phyloP scores from a whole-genome alignment of 2,888 invertebrate species.

The Chaitophorus viminalis region DNA sequence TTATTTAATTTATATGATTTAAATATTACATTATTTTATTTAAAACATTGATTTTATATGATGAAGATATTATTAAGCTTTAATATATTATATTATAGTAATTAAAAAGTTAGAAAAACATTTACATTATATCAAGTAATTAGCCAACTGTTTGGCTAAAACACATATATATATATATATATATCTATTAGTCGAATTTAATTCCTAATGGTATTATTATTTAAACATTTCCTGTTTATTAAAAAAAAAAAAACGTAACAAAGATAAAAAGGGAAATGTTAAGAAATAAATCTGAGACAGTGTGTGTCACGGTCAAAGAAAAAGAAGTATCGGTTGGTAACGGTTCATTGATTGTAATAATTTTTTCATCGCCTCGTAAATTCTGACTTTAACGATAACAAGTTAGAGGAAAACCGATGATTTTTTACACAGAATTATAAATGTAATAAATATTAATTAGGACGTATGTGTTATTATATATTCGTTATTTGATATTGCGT shows the following conservation, averaged over 20 bases:
- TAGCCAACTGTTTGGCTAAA: not conserved
- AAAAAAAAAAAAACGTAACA: too few relatives aligned
- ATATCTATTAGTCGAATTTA: not conserved
- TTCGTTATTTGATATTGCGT: not conserved
- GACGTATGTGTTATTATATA: not conserved
- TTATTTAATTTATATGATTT: too few relatives aligned
- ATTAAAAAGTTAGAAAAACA: not conserved
- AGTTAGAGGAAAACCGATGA: not conserved
- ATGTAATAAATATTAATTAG: not conserved
- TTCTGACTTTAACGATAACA: not conserved
- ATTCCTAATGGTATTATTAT: not conserved
- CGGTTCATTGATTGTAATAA: not conserved
- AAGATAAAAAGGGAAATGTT: not conserved
- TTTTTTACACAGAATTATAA: not conserved
- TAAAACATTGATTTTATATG: not conserved
- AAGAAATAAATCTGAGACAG: not conserved
- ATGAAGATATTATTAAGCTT: too few relatives aligned
- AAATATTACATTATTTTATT: not conserved
- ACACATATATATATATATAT: not conserved
- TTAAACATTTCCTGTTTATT: too few relatives aligned
- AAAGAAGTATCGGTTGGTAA: conserved; percentile 16
- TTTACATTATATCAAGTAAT: not conserved
- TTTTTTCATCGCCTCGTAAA: not conserved
- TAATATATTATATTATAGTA: too few relatives aligned
- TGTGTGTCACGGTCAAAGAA: not conserved